Evolutionary conservation across 2,888 invertebrate species (phyloP).

Genomic region (Machimus rusticus): DNA sequence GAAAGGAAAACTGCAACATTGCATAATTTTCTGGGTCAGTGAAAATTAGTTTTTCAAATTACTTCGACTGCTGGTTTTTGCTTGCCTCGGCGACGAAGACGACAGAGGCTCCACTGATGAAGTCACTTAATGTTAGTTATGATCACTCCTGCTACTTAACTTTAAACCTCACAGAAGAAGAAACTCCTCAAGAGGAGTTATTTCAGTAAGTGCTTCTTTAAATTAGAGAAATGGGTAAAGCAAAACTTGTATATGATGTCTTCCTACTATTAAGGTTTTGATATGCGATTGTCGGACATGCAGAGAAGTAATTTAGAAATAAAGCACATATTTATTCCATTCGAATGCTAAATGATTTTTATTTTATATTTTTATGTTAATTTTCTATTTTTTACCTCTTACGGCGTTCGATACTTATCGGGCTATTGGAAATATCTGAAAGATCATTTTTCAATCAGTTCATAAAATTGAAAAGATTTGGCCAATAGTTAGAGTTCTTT

Average conservation of each 20-base stretch:
- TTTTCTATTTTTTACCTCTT: too few species aligned
- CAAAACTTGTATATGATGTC: not conserved
- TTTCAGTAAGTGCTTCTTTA: not conserved
- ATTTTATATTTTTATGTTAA: too few species aligned
- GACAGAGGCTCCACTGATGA: not conserved
- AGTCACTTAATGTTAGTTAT: not conserved
- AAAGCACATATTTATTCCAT: too few species aligned
- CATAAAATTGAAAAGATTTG: too few species aligned
- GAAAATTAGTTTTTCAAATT: conserved; percentile 38
- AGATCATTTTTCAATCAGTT: too few species aligned
- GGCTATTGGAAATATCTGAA: too few species aligned
- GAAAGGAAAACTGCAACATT: conserved; percentile 40
- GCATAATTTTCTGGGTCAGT: conserved; percentile 42
- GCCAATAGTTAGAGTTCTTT: too few species aligned
- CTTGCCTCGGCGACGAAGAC: not conserved
- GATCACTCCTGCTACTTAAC: not conserved
- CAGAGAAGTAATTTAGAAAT: too few species aligned
- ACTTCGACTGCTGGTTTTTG: not conserved
- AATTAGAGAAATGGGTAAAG: not conserved
- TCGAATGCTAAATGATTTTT: too few species aligned
- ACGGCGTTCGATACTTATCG: too few species aligned
- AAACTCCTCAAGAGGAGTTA: not conserved
- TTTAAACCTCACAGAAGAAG: not conserved
- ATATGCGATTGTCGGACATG: not conserved
- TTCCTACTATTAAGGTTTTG: not conserved